A percentile compares a stretch with the other conserved stretches of the same genome.
These are phyloP conservation scores for Lobophora halterata DNA, from an alignment of 2,888 invertebrate species.

Conservation along the genomic window DNA sequence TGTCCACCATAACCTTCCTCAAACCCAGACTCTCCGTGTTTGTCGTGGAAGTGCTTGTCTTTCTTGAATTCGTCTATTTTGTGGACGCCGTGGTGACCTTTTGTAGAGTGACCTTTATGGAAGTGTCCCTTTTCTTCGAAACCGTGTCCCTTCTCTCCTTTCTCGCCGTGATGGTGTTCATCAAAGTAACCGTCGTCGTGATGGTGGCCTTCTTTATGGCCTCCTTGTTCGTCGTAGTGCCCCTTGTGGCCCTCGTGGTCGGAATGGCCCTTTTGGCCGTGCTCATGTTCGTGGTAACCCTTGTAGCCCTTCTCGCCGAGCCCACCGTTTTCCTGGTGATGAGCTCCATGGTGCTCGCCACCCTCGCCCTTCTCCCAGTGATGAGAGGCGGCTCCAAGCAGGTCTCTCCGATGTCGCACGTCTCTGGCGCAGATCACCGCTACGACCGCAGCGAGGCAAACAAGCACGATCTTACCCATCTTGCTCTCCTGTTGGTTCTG, in stretches of 20 bases:
- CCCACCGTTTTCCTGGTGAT: slow-evolving; percentile 83
- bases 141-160: slow-evolving; percentile 82
- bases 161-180: slow-evolving; percentile 83
- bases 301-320: slow-evolving; percentile 86
- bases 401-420: slow-evolving; percentile 69
- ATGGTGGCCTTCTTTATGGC: slow-evolving; percentile 83
- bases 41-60: slow-evolving; percentile 92
- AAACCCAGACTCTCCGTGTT: slow-evolving; percentile 89
- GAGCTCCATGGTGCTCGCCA: slow-evolving; percentile 82
- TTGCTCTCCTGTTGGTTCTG: slow-evolving; percentile 51
- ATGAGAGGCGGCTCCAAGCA: slow-evolving; percentile 73
- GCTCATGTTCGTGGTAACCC: slow-evolving; percentile 83
- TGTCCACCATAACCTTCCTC: slow-evolving; percentile 90
- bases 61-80: slow-evolving; percentile 93
- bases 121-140: slow-evolving; percentile 83
- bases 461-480: slow-evolving; percentile 56
- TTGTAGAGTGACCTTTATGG: slow-evolving; percentile 91
- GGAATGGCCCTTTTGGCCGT: slow-evolving; percentile 86
- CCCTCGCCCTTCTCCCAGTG: slow-evolving; percentile 81
- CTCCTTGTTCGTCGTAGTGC: slow-evolving; percentile 81
- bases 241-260: slow-evolving; percentile 83
- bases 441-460: slow-evolving; percentile 67
- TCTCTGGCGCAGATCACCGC: slow-evolving; percentile 70
- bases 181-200: slow-evolving; percentile 84
- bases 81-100: slow-evolving; percentile 91